Conservation (phyloP, 2,797 vertebrate species). For the Paguma larvata region DNA sequence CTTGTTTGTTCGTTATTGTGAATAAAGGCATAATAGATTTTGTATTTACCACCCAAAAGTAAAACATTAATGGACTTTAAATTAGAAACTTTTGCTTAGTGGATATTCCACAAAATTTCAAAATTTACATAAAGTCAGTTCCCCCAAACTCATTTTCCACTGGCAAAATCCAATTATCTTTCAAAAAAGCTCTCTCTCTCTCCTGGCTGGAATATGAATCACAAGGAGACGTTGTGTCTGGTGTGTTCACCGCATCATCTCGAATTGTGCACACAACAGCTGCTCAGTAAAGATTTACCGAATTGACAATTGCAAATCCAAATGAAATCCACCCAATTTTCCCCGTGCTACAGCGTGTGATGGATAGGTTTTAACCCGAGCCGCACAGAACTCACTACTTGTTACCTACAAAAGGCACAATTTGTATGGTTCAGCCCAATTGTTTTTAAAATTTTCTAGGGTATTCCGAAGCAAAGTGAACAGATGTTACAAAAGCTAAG, state of each 20-base stretch:
- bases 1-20: background rate
- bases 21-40: background rate
- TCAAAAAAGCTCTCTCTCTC: background rate
- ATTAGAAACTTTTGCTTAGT: background rate
- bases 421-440: background rate
- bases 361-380: background rate
- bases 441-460: background rate
- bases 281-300: background rate
- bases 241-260: background rate
- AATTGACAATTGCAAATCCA: background rate
- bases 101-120: background rate
- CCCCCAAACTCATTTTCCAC: background rate
- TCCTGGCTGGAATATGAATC: background rate
- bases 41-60: background rate
- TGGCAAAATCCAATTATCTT: background rate
- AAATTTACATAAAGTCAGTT: background rate
- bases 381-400: background rate
- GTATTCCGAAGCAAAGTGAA: background rate
- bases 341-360: background rate
- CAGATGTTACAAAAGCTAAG: background rate
- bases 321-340: background rate
- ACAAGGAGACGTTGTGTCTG: background rate
- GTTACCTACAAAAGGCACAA: background rate
- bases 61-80: conserved; percentile 7
- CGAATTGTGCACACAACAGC: background rate